Conservation (phyloP, 2,797 vertebrate genomes). For the Sebastes itinus region DNA sequence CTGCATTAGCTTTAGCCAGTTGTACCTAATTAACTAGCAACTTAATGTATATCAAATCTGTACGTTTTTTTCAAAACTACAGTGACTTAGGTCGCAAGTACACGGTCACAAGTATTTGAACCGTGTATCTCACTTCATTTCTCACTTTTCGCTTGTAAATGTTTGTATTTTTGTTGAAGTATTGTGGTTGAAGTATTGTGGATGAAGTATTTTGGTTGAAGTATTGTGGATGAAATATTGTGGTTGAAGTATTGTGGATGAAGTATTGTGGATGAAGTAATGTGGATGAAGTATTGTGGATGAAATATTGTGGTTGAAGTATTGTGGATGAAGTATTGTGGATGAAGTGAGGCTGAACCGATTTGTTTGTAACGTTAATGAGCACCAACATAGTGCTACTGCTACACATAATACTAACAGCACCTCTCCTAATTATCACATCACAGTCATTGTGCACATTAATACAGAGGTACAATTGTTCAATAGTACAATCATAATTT, state of each 20-base stretch:
- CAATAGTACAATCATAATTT: rapidly evolving
- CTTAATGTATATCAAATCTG: neutral
- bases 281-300: neutral
- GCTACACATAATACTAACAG: neutral
- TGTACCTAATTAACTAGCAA: neutral
- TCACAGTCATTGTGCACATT: no score
- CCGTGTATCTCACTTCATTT: neutral
- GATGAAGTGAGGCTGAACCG: neutral
- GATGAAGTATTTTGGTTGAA: no score
- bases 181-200: no score
- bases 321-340: no score
- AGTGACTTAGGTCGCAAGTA: no score
- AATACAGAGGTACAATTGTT: neutral
- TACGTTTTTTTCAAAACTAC: neutral
- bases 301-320: no score
- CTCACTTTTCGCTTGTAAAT: neutral
- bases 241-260: no score
- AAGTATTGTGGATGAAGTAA: no score
- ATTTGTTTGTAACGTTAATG: neutral
- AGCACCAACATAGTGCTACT: neutral
- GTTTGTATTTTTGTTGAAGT: neutral
- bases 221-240: no score
- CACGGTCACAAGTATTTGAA: neutral
- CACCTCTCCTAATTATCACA: neutral
- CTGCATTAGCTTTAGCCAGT: neutral